A percentile compares a stretch with the other conserved stretches of the same genome.
These are phyloP conservation scores for Euwallacea fornicatus DNA, from an alignment of 1,140 invertebrate genomes.

Conservation along the genomic window DNA sequence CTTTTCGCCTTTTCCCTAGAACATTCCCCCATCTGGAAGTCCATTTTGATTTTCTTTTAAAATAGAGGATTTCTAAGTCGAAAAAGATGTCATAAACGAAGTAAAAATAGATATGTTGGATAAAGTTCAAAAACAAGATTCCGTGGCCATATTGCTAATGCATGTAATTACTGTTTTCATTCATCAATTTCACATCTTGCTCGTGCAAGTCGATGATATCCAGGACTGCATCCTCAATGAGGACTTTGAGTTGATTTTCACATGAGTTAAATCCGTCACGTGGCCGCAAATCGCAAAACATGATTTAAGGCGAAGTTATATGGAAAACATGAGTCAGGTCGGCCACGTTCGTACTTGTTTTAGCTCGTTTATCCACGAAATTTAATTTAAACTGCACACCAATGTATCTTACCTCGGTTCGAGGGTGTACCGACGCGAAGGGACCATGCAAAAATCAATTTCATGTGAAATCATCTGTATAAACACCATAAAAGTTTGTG, in stretches of 20 bases:
- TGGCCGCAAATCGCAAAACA: no score
- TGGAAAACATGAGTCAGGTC: constrained; percentile 27
- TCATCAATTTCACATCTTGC: no score
- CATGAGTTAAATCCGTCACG: no score
- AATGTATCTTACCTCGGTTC: not conserved
- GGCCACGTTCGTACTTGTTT: constrained; percentile 24
- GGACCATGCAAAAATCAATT: constrained; percentile 13
- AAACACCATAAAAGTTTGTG: constrained; percentile 46
- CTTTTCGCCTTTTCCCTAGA: constrained; percentile 46
- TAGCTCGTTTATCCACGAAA: constrained; percentile 9
- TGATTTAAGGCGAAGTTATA: not conserved
- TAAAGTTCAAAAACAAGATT: constrained; percentile 53
- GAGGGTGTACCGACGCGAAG: no score
- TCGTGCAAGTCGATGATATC: no score
- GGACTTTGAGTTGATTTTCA: no score
- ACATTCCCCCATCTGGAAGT: constrained; percentile 42
- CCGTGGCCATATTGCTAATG: constrained; percentile 43
- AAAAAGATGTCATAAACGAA: constrained; percentile 43
- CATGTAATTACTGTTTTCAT: not conserved
- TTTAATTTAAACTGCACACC: not conserved
- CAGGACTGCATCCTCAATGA: no score
- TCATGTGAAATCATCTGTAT: constrained; percentile 35
- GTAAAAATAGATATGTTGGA: constrained; percentile 53
- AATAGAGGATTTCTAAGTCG: constrained; percentile 26
- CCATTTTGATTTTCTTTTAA: constrained; percentile 47